These are phyloP conservation scores for Rutilus rutilus DNA, from an alignment of 2,113 vertebrate species.

Conservation along the genomic window DNA sequence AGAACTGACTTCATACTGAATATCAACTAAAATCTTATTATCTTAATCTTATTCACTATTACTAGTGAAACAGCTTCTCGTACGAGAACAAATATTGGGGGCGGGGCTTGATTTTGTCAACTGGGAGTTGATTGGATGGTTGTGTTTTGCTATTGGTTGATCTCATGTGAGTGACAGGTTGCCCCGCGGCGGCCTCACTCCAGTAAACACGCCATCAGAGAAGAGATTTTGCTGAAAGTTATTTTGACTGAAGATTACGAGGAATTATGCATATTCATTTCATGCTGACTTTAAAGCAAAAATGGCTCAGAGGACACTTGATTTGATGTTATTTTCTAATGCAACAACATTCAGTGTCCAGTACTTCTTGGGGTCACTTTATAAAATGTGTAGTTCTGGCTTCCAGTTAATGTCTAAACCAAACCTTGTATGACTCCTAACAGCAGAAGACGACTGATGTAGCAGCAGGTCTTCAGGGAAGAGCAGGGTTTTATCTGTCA, in stretches of 20 bases:
- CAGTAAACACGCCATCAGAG: too few relatives aligned
- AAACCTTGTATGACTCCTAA: background rate
- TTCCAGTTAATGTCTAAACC: background rate
- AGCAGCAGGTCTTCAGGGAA: slow-evolving; percentile 53
- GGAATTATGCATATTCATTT: too few relatives aligned
- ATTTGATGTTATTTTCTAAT: background rate
- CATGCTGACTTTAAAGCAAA: background rate
- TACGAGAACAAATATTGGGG: too few relatives aligned
- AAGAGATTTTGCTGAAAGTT: too few relatives aligned
- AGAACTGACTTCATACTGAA: background rate
- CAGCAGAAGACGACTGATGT: background rate
- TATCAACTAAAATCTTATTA: background rate
- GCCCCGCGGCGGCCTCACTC: too few relatives aligned
- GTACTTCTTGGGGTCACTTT: background rate
- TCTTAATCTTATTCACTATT: too few relatives aligned
- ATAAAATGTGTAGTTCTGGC: background rate
- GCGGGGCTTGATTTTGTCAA: too few relatives aligned
- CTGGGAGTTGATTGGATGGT: too few relatives aligned
- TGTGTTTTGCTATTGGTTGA: too few relatives aligned
- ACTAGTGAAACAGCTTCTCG: too few relatives aligned
- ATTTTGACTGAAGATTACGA: too few relatives aligned
- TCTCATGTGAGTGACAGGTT: too few relatives aligned
- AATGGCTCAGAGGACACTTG: background rate
- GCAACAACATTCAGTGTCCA: background rate
- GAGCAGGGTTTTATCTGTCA: slow-evolving; percentile 60